Conservation (phyloP, 2,797 vertebrate genomes). For the Myotis pilosus region DNA sequence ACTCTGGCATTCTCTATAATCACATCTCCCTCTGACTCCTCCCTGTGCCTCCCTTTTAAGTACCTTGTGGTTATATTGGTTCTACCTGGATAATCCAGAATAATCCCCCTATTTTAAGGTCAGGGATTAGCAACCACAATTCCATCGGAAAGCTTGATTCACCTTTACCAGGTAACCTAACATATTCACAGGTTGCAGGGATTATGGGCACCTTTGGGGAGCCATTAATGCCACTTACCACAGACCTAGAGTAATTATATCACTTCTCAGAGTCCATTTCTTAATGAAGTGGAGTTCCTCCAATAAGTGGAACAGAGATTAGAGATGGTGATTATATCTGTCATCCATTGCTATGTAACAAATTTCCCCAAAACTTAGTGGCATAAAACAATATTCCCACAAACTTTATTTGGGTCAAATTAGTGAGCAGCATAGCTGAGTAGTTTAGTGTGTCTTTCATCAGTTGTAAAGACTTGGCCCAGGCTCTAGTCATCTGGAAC, state of each 20-base stretch:
- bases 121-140: background rate
- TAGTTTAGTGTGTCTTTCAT: background rate
- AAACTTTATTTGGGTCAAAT: background rate
- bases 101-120: background rate
- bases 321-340: background rate
- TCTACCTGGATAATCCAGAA: background rate
- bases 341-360: background rate
- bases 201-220: background rate
- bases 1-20: background rate
- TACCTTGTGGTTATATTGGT: background rate
- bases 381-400: background rate
- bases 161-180: background rate
- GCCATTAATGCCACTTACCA: background rate
- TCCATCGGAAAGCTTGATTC: background rate
- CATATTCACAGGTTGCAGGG: background rate
- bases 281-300: background rate
- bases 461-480: background rate
- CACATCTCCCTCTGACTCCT: background rate
- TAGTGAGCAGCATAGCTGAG: background rate
- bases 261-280: background rate
- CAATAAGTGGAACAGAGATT: background rate
- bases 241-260: background rate
- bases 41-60: background rate
- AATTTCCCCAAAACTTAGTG: background rate
- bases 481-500: background rate